phyloP scores from a whole-genome alignment of 2,113 vertebrate genomes.

The Mesoclemmys tuberculata region DNA sequence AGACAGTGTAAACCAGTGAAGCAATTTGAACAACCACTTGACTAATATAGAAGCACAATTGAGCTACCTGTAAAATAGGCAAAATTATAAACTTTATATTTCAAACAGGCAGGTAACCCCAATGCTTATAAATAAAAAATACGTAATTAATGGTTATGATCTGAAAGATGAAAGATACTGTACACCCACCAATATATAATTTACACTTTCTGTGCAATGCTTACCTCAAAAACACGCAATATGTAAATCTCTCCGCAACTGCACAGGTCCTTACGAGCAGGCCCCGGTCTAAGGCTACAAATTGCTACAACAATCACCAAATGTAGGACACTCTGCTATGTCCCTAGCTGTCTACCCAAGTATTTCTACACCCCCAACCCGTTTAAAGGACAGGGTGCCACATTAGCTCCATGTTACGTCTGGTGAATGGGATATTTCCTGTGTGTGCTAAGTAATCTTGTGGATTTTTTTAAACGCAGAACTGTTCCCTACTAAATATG shows the following conservation, averaged over 20 bases:
- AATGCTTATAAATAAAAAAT: neutral
- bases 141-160: neutral
- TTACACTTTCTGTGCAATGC: neutral
- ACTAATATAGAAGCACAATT: neutral
- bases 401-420: neutral
- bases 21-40: neutral
- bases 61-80: neutral
- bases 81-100: neutral
- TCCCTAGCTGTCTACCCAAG: neutral
- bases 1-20: neutral
- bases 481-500: neutral
- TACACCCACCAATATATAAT: neutral
- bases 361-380: neutral
- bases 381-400: neutral
- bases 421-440: neutral
- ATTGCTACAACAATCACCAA: neutral
- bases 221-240: neutral
- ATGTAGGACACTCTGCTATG: neutral
- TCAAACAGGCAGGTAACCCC: neutral
- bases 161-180: neutral
- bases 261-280: neutral
- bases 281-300: neutral
- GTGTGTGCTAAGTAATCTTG: neutral
- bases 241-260: neutral
- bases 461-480: neutral